Evolutionary conservation across 2,797 vertebrate species (phyloP).

Genomic region (Labeo calbasu): DNA sequence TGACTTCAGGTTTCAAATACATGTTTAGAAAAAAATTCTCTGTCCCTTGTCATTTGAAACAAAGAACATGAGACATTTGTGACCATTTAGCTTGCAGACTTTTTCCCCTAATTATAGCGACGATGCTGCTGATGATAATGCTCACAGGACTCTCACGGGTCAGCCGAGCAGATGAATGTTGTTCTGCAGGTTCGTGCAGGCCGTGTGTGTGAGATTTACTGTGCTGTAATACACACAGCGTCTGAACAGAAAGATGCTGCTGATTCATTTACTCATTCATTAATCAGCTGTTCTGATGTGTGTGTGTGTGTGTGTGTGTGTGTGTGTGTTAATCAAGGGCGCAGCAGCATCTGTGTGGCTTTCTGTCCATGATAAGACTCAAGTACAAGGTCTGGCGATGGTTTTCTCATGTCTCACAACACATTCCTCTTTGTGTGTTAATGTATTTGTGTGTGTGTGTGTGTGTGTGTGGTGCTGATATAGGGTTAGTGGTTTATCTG

Average conservation of each 20-base stretch:
- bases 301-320: conserved; percentile 49
- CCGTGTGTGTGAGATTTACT: neutral
- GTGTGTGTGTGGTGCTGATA: conserved; percentile 67
- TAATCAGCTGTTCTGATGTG: conserved; percentile 35
- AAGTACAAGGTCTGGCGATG: conserved; percentile 81
- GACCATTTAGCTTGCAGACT: neutral
- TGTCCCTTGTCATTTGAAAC: neutral
- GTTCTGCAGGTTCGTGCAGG: neutral
- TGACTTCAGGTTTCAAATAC: neutral
- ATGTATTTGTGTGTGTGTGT: conserved; percentile 42
- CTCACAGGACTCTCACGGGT: neutral
- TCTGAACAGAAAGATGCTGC: neutral
- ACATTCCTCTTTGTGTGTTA: conserved; percentile 53
- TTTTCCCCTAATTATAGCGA: neutral
- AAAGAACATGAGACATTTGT: neutral
- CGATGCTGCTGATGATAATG: neutral
- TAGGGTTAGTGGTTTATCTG: conserved; percentile 52
- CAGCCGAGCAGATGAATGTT: too few relatives aligned
- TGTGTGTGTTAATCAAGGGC: conserved; percentile 75
- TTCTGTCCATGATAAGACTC: conserved; percentile 76
- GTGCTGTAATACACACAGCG: neutral
- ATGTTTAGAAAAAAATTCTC: neutral
- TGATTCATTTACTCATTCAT: neutral
- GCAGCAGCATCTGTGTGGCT: conserved; percentile 77
- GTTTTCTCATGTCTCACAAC: conserved; percentile 57